Percentiles rank a stretch among this genome's conserved stretches.
Conservation (phyloP, 2,797 vertebrate species). For the Oreochromis grahami region DNA sequence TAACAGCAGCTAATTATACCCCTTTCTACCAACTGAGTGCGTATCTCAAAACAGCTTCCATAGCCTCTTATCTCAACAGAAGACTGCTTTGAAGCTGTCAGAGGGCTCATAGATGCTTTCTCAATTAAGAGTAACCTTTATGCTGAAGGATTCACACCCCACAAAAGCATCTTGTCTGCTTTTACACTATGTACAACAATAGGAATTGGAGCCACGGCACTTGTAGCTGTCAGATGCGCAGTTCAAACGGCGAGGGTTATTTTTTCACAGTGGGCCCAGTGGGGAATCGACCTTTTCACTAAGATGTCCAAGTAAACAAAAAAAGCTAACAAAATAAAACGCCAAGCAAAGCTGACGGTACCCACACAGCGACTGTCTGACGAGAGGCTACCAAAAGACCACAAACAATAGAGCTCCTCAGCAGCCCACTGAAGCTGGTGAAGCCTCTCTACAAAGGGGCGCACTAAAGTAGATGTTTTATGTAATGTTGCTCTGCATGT, state of each 20-base stretch:
- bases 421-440: not conserved
- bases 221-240: constrained; percentile 48
- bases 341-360: constrained; percentile 10
- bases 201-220: constrained; percentile 8
- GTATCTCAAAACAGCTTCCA: constrained; percentile 13
- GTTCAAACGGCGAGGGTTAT: constrained; percentile 22
- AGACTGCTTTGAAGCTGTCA: constrained; percentile 41
- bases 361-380: not conserved
- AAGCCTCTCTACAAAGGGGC: not conserved
- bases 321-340: constrained; percentile 27
- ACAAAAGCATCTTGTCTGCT: constrained; percentile 36
- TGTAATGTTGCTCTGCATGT: not conserved
- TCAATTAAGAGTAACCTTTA: constrained; percentile 67
- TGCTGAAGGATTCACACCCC: constrained; percentile 20
- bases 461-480: not conserved
- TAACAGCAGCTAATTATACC: constrained; percentile 42
- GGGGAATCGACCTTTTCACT: constrained; percentile 58
- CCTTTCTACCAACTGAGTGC: constrained; percentile 23
- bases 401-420: constrained; percentile 4
- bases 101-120: constrained; percentile 43
- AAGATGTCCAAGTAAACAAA: constrained; percentile 48
- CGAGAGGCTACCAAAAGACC: not conserved
- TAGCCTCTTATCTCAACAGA: constrained; percentile 44
- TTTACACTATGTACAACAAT: constrained; percentile 44
- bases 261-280: not conserved